Evolutionary conservation across 2,113 vertebrate genomes (phyloP), one percentile per base, ranked within the genome.

Genomic region (Calcarius ornatus): DNA sequence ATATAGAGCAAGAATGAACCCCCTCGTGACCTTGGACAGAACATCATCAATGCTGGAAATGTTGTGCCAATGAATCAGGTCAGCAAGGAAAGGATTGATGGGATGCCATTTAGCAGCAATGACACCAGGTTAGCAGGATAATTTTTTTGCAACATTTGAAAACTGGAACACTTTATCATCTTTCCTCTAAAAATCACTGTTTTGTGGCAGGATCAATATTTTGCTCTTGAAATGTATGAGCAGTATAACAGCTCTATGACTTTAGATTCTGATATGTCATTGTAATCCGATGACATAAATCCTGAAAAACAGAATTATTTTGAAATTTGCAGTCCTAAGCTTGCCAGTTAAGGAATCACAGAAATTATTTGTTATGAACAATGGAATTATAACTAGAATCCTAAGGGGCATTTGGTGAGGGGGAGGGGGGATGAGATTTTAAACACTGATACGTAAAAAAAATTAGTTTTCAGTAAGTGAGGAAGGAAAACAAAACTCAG

Each of bases 341-440:
- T 68, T 75, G 38, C 18, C 21, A 57, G 13, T 21, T 60, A 37
- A 80, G 28, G 65, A 86, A 11, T 57, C 43, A 72, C 6, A 33
- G 43, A 13, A 54, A 45, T 73, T 19, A 42, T 40, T 70, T 71
- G 10, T 47, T 76, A 61, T 42, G n/a, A 86, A 60, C 15, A 18
- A 38, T 37, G 53, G 15, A 47, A 63, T 71, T 78, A 25, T 23
- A 71, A 25, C 6, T 43, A 37, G 20, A 83, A 83, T 73, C 11
- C 8, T 63, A 37, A 48, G 11, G 15, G 14, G 1, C 1, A 17
- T 30, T n/a, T 80, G 23, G 3, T n/a, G 9, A 18, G 4, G 5
- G 1, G 0, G n/a, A n/a, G n/a, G n/a, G n/a, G n/a, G n/a, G n/a
- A n/a, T 37, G 1, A 53, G 3, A 5, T 64, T n/a, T 47, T 31